Percentiles rank a stretch among this genome's conserved stretches.
phyloP scores from a whole-genome alignment of 2,113 vertebrate species.

The Cynocephalus volans region DNA sequence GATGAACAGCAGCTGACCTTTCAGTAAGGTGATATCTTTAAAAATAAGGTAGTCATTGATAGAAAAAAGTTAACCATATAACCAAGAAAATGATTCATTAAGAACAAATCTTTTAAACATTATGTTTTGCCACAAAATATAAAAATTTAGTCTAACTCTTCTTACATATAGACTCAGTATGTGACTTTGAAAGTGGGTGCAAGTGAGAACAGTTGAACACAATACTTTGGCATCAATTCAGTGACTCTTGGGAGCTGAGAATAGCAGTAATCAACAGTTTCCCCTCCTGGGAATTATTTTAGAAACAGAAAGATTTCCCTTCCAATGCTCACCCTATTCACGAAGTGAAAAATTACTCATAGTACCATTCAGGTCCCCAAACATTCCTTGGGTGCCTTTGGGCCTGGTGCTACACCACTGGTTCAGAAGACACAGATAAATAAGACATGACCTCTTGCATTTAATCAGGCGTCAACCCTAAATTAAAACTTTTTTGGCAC shows the following conservation, averaged over 20 bases:
- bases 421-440: not conserved
- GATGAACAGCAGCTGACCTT: not conserved
- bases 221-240: not conserved
- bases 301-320: not conserved
- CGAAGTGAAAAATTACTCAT: not conserved
- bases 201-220: not conserved
- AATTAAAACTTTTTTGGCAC: not conserved
- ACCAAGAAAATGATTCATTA: constrained; percentile 27
- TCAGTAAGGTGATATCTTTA: not conserved
- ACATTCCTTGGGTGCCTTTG: not conserved
- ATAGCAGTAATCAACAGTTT: not conserved
- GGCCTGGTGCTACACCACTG: not conserved
- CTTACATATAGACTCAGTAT: not conserved
- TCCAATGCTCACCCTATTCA: not conserved
- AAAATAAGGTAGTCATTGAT: not conserved
- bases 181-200: not conserved
- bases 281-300: not conserved
- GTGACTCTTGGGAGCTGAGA: not conserved
- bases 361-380: not conserved
- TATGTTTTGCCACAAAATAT: not conserved
- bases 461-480: not conserved
- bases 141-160: not conserved
- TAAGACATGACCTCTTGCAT: not conserved
- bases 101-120: not conserved
- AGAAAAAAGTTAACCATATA: not conserved